Conservation (phyloP, 2,797 vertebrate species). For the Pangasius larnaudii region DNA sequence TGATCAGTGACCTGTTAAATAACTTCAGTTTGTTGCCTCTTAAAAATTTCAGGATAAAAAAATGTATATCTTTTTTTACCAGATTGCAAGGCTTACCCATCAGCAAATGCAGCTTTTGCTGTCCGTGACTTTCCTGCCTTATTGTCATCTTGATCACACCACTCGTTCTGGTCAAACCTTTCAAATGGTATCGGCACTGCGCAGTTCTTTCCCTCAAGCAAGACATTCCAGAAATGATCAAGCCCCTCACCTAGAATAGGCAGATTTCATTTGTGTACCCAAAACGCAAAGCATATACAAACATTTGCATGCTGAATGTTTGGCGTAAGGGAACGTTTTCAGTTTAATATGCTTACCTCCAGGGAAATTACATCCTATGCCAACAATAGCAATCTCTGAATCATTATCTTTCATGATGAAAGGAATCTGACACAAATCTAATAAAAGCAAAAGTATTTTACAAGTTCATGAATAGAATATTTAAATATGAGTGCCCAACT, state of each 20-base stretch:
- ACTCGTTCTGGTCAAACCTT: conserved; percentile 74
- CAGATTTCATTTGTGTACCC: background rate
- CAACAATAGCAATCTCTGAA: conserved; percentile 78
- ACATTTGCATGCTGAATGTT: background rate
- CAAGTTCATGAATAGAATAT: background rate
- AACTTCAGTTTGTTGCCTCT: background rate
- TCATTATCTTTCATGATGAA: conserved; percentile 45
- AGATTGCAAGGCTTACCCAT: conserved; percentile 69
- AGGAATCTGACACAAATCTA: background rate
- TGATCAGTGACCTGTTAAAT: background rate
- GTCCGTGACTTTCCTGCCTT: conserved; percentile 79
- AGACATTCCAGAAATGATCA: conserved; percentile 78
- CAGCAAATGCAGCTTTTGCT: conserved; percentile 75
- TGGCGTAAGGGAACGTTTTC: background rate
- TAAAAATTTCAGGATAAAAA: background rate
- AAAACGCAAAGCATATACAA: background rate
- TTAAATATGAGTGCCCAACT: background rate
- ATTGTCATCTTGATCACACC: conserved; percentile 79
- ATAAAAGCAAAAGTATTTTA: background rate
- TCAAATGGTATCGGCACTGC: conserved; percentile 75
- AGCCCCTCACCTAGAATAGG: conserved; percentile 71
- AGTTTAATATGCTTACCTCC: conserved; percentile 71
- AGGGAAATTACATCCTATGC: conserved; percentile 86
- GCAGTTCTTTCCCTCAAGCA: conserved; percentile 81
- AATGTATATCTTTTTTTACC: background rate